Percentiles rank a stretch among this genome's conserved stretches.
phyloP scores from a whole-genome alignment of 2,888 invertebrate species.

The Operophtera brumata region DNA sequence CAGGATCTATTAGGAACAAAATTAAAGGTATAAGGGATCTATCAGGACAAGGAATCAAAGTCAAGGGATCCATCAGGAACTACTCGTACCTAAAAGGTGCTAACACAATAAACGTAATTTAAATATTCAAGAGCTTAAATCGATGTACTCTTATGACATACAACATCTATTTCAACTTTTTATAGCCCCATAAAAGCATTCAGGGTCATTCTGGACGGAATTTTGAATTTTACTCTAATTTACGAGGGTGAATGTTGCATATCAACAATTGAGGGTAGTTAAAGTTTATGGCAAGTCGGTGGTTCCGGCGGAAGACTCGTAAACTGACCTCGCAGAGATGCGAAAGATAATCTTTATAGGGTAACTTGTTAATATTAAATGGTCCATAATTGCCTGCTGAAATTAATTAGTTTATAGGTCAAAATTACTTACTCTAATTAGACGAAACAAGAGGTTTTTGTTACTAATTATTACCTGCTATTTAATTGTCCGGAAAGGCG shows the following conservation, averaged over 20 bases:
- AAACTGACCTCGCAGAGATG: constrained; percentile 68
- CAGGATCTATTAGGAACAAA: too few relatives aligned
- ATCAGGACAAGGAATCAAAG: too few relatives aligned
- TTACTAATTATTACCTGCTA: neutral
- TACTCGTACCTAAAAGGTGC: neutral
- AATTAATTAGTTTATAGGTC: constrained; percentile 53
- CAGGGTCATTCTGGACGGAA: constrained; percentile 51
- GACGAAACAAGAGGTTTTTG: neutral
- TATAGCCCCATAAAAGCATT: constrained; percentile 56
- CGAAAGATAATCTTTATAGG: constrained; percentile 71
- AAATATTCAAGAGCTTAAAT: constrained; percentile 28
- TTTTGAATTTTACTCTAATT: constrained; percentile 57
- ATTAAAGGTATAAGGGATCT: too few relatives aligned
- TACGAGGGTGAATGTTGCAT: constrained; percentile 59
- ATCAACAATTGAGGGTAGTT: constrained; percentile 51
- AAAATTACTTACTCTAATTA: constrained; percentile 4
- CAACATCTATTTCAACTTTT: constrained; percentile 48
- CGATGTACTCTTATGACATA: constrained; percentile 36
- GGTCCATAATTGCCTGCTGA: constrained; percentile 70
- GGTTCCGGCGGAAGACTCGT: constrained; percentile 72
- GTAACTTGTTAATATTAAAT: constrained; percentile 76
- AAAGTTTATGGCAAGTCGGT: constrained; percentile 60
- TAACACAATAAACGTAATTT: constrained; percentile 1
- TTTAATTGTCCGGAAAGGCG: too few relatives aligned
- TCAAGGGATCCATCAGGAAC: neutral